Conservation (phyloP, 2,888 invertebrate genomes). For the Melolontha melolontha region DNA sequence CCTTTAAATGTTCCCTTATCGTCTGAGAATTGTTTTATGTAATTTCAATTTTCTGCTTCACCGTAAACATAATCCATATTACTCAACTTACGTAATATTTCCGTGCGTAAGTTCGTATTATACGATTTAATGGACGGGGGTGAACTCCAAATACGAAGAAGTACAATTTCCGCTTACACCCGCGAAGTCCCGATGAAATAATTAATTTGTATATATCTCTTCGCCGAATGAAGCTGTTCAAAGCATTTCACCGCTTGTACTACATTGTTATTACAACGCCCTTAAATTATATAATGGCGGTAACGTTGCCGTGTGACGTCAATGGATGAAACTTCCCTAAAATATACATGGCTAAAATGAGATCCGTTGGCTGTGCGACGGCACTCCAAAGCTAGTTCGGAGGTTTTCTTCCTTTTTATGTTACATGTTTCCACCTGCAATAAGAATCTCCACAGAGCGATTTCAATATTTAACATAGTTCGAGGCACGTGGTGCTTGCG, state of each 20-base stretch:
- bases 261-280: not conserved
- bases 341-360: slow-evolving; percentile 7
- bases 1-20: no score
- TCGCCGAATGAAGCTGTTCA: slow-evolving; percentile 9
- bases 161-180: slow-evolving; percentile 7
- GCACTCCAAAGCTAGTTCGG: not conserved
- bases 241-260: slow-evolving; percentile 6
- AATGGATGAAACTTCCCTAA: not conserved
- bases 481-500: not conserved
- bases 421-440: no score
- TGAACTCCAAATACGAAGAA: not conserved
- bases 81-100: slow-evolving; percentile 6
- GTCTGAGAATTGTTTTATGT: not conserved
- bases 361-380: not conserved
- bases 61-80: not conserved
- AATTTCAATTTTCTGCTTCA: not conserved
- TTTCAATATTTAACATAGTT: slow-evolving; percentile 8
- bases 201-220: slow-evolving; percentile 14
- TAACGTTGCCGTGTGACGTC: slow-evolving; percentile 18
- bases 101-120: slow-evolving; percentile 8
- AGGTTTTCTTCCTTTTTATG: not conserved
- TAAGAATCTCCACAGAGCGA: no score
- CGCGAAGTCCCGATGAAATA: slow-evolving; percentile 5
- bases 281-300: slow-evolving; percentile 17
- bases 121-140: not conserved